Conservation (phyloP, 2,797 vertebrate genomes). For the Emydoidea blandingii region DNA sequence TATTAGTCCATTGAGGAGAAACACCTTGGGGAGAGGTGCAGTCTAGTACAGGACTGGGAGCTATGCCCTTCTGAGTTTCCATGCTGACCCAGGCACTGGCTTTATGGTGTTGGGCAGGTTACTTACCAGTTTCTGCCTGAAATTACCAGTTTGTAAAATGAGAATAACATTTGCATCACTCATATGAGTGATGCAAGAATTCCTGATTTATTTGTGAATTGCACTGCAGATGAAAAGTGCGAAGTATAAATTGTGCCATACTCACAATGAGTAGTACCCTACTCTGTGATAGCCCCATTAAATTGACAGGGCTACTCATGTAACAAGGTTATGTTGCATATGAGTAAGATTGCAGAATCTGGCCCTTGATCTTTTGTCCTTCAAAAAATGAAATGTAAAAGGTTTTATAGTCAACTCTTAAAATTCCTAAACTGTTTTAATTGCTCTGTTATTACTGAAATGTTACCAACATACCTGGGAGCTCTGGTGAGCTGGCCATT, state of each 20-base stretch:
- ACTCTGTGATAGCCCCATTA: background rate
- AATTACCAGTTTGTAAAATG: background rate
- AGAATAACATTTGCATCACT: background rate
- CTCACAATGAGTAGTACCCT: background rate
- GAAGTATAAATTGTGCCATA: background rate
- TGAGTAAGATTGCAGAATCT: background rate
- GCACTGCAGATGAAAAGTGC: background rate
- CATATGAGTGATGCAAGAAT: background rate
- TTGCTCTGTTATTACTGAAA: background rate
- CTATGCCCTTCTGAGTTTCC: accelerated
- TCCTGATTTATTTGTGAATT: background rate
- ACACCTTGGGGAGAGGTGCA: background rate
- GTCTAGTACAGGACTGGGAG: background rate
- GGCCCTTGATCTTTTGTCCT: background rate
- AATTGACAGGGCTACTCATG: background rate
- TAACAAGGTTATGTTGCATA: background rate
- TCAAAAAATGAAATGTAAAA: background rate
- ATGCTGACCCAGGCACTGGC: accelerated
- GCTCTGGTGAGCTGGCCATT: background rate
- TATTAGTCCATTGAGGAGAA: background rate
- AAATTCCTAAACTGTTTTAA: background rate
- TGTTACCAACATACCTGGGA: background rate
- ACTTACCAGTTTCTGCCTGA: background rate
- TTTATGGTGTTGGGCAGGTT: background rate
- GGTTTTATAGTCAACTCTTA: background rate